Evolutionary conservation across 2,888 invertebrate species (phyloP).

Genomic region (Tromatobia lineatoria): DNA sequence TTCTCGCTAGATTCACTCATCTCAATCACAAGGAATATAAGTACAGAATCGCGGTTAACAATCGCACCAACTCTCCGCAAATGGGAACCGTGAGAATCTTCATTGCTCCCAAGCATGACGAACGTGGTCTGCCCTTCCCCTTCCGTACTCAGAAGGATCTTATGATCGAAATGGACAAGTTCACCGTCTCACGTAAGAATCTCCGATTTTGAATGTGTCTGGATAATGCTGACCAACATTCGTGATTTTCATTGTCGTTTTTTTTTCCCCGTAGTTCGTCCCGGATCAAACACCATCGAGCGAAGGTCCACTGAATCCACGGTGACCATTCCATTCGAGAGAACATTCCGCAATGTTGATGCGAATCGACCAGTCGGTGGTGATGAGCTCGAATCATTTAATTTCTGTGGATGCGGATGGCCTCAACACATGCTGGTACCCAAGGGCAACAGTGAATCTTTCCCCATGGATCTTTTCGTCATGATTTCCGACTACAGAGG

Average conservation of each 20-base stretch:
- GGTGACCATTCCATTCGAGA: constrained; percentile 93
- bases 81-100: constrained; percentile 90
- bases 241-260: constrained; percentile 10
- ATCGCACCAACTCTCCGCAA: constrained; percentile 85
- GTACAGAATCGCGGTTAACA: constrained; percentile 89
- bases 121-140: constrained; percentile 89
- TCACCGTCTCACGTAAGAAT: constrained; percentile 88
- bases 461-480: constrained; percentile 90
- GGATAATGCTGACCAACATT: background rate
- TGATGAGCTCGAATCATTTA: constrained; percentile 87
- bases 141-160: constrained; percentile 88
- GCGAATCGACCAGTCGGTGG: constrained; percentile 87
- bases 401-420: constrained; percentile 96
- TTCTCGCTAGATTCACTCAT: constrained; percentile 92
- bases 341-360: constrained; percentile 92
- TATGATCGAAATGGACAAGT: constrained; percentile 92
- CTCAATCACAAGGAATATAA: constrained; percentile 91
- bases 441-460: constrained; percentile 90
- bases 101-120: constrained; percentile 89
- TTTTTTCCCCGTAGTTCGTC: constrained; percentile 86
- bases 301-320: constrained; percentile 91
- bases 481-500: constrained; percentile 92
- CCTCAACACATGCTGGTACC: constrained; percentile 93
- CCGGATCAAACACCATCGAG: constrained; percentile 89
- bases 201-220: background rate